Base-by-base conservation (phyloP, 2,888 invertebrate genomes). In the Zelleria hepariella region DNA sequence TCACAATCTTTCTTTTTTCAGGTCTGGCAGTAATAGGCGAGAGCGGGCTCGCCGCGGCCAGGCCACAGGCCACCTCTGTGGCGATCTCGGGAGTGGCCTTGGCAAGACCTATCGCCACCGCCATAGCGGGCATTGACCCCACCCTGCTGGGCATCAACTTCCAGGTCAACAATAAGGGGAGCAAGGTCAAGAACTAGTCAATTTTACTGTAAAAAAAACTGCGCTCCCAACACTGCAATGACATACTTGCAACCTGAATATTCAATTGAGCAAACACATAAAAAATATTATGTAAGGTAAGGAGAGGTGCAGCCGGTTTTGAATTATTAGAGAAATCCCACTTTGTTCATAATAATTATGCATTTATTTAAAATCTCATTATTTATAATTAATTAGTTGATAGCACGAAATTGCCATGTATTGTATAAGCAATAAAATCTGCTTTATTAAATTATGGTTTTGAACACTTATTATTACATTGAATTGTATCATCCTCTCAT, bases 41-140 rank as follows among this genome's bases (percentile, higher is more conserved):
- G 57, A 92, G 92, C 5, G 95, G 95, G 0, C 85, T 94, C 3
- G 95, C 95, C 23, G 91, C 93, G 0, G 91, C 94, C 5, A 92
- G 93, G 64, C 94, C 94, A 0, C 79, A 91, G 53, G 95, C 91
- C 0, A 93, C 93, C 0, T 94, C 95, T 0, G 90, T 94, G 0
- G 94, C 94, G 0, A 89, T 91, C 0, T 91, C 91, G 51, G 94
- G 94, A 0, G 75, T 94, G 7, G 94, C 94, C 0, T 83, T 94
- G 3, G 92, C 94, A 0, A 86, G 91, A 4, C 94, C 94, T 0
- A 88, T 93, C 0, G 94, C 91, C 23, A 94, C 94, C 0, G 94
- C 94, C 5, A 92, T 95, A 42, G 94, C 94, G 1, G 94, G 94
- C 1, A 82, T 94, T 0, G 88, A 91, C 61, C 92, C 92, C 0